Base-by-base conservation (phyloP, 1,140 invertebrate genomes). In the Hyphantria cunea region DNA sequence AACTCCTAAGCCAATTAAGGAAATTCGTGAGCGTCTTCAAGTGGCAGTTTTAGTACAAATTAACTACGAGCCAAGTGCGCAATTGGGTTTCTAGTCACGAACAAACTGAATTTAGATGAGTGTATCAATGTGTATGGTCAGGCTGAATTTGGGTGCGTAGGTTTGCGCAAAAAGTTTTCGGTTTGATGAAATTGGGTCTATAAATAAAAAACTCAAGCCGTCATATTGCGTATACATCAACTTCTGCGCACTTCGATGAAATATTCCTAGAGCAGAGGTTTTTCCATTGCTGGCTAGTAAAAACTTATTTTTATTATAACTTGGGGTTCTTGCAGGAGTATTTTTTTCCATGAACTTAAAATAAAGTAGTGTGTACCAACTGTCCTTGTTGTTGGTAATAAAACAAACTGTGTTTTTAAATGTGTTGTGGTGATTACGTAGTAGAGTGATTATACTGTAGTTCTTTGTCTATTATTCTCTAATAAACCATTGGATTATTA, bases 61-160 rank as follows among this genome's bases (percentile, higher is more conserved):
- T 78, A 81, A 80, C 75, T 72, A 53, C 53, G 67, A 67, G 44
- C 67, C 48, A 74, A 78, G 65, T 66, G 64, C 52, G 53, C 14
- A 55, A 48, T 78, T 69, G 66, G 58, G 32, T 62, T 79, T 75
- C 76, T 13, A 70, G 72, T 78, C 76, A 78, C 76, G 78, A 72
- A 74, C 68, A 54, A 72, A 71, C 70, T 64, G 74, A 78, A 81
- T 81, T 81, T 72, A 77, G 76, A 79, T 81, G 72, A 76, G 71
- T 75, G 70, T 78, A 78, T 81, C 78, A 76, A 81, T 72, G 74
- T 74, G 70, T 69, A 52, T 64, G 67, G 61, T 63, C 64, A 68
- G 55, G 48, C 60, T 31, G 55, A 61, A 52, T 49, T 45, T 51
- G 15, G 61, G 52, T 44, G 50, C 33, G 52, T 45, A 58, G 49